These are phyloP conservation scores for Amblyteles armatorius DNA, from an alignment of 2,888 invertebrate species.

Conservation along the genomic window DNA sequence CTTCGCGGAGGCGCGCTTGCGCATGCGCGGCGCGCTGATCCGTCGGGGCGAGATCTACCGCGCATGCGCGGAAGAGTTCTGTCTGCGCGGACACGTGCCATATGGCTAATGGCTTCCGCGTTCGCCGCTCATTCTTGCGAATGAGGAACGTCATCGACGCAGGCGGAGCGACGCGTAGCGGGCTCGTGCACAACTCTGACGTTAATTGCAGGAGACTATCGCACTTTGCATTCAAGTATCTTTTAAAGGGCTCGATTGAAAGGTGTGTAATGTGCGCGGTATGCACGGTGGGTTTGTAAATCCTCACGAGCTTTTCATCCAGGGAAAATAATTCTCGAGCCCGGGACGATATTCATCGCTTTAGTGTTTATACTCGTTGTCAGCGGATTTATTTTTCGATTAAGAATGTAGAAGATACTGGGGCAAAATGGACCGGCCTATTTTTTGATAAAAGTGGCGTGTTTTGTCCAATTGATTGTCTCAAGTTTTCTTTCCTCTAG, in stretches of 20 bases:
- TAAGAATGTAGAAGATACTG: no score
- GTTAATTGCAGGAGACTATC: background rate
- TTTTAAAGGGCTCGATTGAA: no score
- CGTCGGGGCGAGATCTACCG: background rate
- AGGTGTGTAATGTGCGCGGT: no score
- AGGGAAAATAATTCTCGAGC: no score
- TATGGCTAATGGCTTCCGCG: conserved; percentile 83
- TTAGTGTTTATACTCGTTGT: no score
- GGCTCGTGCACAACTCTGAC: background rate
- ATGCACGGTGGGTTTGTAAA: no score
- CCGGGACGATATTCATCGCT: no score
- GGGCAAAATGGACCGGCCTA: no score
- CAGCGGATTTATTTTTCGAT: no score
- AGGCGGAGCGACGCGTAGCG: conserved; percentile 57
- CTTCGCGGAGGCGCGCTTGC: background rate
- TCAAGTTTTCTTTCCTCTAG: no score
- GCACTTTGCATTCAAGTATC: background rate
- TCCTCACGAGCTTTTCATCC: no score
- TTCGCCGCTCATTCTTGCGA: conserved; percentile 70
- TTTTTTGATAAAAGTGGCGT: no score
- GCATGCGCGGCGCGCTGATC: background rate
- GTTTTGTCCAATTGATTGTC: background rate
- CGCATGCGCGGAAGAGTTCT: background rate
- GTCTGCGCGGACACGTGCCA: conserved; percentile 75
- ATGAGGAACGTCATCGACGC: conserved; percentile 78